Conservation (phyloP, 30 jellyfish, hydroid and myxozoan species). For the Mastigias papua region DNA sequence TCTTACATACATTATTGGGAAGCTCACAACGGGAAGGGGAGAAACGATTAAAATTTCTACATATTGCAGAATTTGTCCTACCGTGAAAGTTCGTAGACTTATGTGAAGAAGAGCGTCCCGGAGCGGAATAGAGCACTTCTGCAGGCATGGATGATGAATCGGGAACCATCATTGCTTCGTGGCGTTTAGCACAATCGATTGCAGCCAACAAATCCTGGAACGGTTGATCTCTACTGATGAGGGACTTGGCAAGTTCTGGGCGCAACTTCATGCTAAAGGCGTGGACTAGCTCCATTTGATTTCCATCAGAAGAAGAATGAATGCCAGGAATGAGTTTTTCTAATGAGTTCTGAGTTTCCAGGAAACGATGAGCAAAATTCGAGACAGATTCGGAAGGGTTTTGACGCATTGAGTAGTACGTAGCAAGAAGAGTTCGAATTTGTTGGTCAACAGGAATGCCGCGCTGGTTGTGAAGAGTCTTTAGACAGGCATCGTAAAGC, state of each 20-base stretch:
- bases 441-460: slow-evolving; percentile 31
- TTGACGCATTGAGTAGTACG: slow-evolving; percentile 23
- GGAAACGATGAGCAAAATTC: slow-evolving; percentile 25
- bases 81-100: too few species aligned
- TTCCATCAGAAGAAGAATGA: not conserved
- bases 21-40: too few species aligned
- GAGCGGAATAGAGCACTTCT: too few species aligned
- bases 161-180: too few species aligned
- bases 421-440: slow-evolving; percentile 11
- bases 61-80: too few species aligned
- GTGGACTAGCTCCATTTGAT: slow-evolving; percentile 12
- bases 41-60: too few species aligned
- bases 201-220: not conserved
- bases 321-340: slow-evolving; percentile 32
- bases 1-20: too few species aligned
- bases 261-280: slow-evolving; percentile 26
- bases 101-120: too few species aligned
- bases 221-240: slow-evolving; percentile 26
- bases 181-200: not conserved
- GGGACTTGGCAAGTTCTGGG: slow-evolving; percentile 4
- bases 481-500: slow-evolving; percentile 22
- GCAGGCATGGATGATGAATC: too few species aligned
- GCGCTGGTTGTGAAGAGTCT: not conserved
- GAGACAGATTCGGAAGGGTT: slow-evolving; percentile 20
- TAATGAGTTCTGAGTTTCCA: slow-evolving; percentile 29